Evolutionary conservation across 2,113 vertebrate genomes (phyloP).

Genomic region (Clinocottus analis): DNA sequence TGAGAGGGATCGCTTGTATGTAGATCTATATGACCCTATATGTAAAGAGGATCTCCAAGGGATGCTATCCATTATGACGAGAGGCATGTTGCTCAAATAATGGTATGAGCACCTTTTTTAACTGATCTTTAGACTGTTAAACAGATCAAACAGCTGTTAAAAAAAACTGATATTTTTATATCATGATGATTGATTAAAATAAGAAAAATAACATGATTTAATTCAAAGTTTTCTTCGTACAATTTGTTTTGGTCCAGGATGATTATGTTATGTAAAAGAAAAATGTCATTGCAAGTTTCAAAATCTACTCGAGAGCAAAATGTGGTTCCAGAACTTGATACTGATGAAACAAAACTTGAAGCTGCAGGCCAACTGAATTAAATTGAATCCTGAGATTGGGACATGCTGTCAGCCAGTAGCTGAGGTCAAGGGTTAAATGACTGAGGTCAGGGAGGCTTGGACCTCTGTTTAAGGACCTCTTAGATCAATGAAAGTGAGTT

Average conservation of each 20-base stretch:
- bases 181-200: not conserved
- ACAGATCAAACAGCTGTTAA: not conserved
- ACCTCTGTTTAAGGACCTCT: conserved; percentile 59
- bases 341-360: not conserved
- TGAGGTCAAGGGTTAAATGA: conserved; percentile 86
- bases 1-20: conserved; percentile 46
- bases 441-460: conserved; percentile 82
- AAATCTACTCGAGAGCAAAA: not conserved
- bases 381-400: conserved; percentile 11
- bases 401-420: conserved; percentile 36
- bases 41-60: conserved; percentile 24
- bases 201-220: not conserved
- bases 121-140: conserved; percentile 1
- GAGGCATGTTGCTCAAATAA: conserved; percentile 13
- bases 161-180: not conserved
- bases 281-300: not conserved
- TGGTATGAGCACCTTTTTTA: not conserved
- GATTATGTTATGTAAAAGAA: not conserved
- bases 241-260: not conserved
- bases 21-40: conserved; percentile 16
- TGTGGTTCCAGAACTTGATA: not conserved
- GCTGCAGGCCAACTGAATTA: conserved; percentile 28
- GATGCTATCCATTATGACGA: conserved; percentile 2
- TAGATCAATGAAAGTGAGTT: conserved; percentile 72
- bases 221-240: not conserved